These are phyloP conservation scores for Capromys pilorides DNA, from an alignment of 2,797 vertebrate genomes.

Conservation along the genomic window DNA sequence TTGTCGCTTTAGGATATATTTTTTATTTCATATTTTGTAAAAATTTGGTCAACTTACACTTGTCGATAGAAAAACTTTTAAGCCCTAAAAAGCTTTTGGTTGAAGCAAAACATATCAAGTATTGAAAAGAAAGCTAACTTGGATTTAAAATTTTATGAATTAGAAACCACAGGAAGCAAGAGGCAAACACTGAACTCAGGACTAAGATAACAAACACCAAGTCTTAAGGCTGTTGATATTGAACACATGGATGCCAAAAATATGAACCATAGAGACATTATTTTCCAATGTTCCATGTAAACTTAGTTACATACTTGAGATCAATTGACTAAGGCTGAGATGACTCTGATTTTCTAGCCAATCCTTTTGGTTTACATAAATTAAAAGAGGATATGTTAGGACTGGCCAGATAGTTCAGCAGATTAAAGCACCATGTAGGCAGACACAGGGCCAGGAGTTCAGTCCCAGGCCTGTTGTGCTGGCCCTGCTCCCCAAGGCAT, in stretches of 20 bases:
- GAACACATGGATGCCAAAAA: accelerated
- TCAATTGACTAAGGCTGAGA: not conserved
- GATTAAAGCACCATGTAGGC: too few relatives aligned
- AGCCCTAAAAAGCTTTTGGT: not conserved
- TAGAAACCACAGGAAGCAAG: not conserved
- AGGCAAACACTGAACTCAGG: not conserved
- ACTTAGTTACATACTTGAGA: not conserved
- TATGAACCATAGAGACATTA: not conserved
- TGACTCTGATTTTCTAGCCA: not conserved
- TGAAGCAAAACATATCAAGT: not conserved
- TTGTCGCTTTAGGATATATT: constrained; percentile 9
- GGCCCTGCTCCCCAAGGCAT: too few relatives aligned
- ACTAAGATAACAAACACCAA: not conserved
- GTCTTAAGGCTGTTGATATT: not conserved
- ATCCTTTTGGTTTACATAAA: not conserved
- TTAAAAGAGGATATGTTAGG: not conserved
- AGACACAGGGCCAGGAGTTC: too few relatives aligned
- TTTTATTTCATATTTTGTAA: constrained; percentile 12
- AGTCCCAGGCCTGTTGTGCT: too few relatives aligned
- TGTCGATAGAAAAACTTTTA: not conserved
- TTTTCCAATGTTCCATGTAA: not conserved
- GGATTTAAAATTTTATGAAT: not conserved
- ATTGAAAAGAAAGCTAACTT: not conserved
- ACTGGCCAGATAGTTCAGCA: too few relatives aligned
- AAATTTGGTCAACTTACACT: constrained; percentile 13